Conservation (phyloP, 2,888 invertebrate species). For the Lissonota sp. region DNA sequence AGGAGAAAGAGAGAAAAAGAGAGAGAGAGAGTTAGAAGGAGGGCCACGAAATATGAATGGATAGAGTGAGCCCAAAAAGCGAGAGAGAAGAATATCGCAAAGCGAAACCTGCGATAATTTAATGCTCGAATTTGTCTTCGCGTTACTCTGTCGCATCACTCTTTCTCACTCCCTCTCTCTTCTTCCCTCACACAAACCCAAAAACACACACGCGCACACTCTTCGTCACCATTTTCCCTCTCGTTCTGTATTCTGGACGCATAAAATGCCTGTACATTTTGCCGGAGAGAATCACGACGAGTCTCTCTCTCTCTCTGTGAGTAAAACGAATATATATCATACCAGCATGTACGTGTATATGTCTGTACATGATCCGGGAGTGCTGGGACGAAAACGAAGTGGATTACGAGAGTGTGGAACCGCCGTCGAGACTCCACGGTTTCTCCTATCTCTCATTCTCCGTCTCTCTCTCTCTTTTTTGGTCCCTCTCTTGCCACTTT, state of each 20-base stretch:
- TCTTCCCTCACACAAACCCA: too few relatives aligned
- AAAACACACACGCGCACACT: constrained; percentile 15
- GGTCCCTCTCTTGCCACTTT: neutral
- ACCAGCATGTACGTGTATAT: constrained; percentile 3
- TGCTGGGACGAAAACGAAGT: constrained; percentile 52
- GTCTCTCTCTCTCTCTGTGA: constrained; percentile 44
- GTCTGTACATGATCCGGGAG: constrained; percentile 20
- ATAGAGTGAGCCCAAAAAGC: constrained; percentile 7
- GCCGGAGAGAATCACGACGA: constrained; percentile 14
- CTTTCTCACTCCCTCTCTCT: constrained; percentile 50
- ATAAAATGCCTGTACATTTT: constrained; percentile 58
- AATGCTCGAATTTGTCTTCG: constrained; percentile 66
- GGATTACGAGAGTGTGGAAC: constrained; percentile 58
- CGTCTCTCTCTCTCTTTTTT: neutral
- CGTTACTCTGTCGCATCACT: constrained; percentile 46
- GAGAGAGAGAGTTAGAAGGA: constrained; percentile 35
- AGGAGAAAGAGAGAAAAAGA: constrained; percentile 50
- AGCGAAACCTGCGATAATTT: constrained; percentile 66
- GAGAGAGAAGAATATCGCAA: constrained; percentile 57
- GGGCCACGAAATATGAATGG: constrained; percentile 45
- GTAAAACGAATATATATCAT: constrained; percentile 31
- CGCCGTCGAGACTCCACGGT: constrained; percentile 23
- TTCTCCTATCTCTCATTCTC: constrained; percentile 27
- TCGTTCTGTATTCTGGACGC: constrained; percentile 57
- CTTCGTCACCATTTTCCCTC: constrained; percentile 23